Evolutionary conservation across 1,140 invertebrate species (phyloP), one percentile per base, ranked within the genome.

Genomic region (Asobara japonica): DNA sequence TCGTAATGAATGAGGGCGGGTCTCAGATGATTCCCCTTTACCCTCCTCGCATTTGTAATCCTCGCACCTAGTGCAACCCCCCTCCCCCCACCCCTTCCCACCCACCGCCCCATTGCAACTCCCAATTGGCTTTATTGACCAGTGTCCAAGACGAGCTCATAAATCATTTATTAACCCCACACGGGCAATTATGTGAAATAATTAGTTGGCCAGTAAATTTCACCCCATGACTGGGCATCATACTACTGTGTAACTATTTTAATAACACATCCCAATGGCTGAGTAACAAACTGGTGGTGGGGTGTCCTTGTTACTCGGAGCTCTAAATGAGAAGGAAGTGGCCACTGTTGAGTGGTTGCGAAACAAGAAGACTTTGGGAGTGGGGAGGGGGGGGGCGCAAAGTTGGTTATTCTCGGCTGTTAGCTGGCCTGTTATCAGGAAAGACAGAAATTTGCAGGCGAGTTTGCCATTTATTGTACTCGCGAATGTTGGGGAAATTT

Each of bases 251-350:
- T 56, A 56, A 56, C 51, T 56, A 56, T 56, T 56, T 56, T 56
- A 56, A 56, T 56, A 56, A 56, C 51, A 56, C 22, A 56, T 56
- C 51, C 22, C 20, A 56, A 56, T 56, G 18, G 51, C 22, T 22
- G 22, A 10, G 18, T 25, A 25, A 56, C 11, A 25, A 27, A 0
- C 5, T 10, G 25, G 51, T 13, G 7, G 18, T 25, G 13, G 51
- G 51, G 11, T 36, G 31, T 5, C 5, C 31, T 36, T 36, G 11
- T 45, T 45, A 45, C 10, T 13, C 18, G 41, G 1, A 16, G n/a
- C 41, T 45, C n/a, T 13, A 45, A 45, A 45, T 27, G 51, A 56
- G 51, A 56, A 56, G 51, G 51, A 56, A 56, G 45, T 51, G 45
- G 45, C n/a, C 45, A 51, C 6, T 56, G 51, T 56, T 22, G 51